phyloP scores from a whole-genome alignment of 1,140 invertebrate genomes.

The Eupeodes corollae region DNA sequence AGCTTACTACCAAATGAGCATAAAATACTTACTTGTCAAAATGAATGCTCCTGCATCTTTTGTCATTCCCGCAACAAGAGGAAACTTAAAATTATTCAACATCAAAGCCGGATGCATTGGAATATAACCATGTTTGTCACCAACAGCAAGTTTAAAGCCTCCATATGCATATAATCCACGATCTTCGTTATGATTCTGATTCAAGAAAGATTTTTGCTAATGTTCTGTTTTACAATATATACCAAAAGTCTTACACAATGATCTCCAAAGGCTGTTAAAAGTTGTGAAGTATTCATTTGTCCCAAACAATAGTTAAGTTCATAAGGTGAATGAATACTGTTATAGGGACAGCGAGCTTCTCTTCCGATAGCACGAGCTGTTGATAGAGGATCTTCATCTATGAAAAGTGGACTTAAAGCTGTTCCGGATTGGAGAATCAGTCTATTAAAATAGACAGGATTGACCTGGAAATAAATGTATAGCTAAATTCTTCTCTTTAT shows the following conservation, averaged over 20 bases:
- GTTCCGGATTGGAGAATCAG: slow-evolving; percentile 34
- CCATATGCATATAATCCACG: slow-evolving; percentile 16
- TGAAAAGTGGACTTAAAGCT: slow-evolving; percentile 27
- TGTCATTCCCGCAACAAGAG: slow-evolving; percentile 20
- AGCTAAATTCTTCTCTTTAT: not conserved
- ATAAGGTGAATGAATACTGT: not conserved
- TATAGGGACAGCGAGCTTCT: slow-evolving; percentile 18
- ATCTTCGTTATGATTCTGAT: slow-evolving; percentile 16
- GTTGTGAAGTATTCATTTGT: slow-evolving; percentile 17
- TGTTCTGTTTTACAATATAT: not conserved
- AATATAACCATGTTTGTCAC: slow-evolving; percentile 23
- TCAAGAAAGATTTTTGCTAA: not conserved
- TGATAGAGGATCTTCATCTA: slow-evolving; percentile 21
- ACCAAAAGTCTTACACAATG: slow-evolving; percentile 8
- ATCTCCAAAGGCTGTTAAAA: slow-evolving; percentile 17
- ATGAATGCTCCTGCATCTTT: slow-evolving; percentile 34
- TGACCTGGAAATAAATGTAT: slow-evolving; percentile 1
- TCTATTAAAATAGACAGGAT: slow-evolving; percentile 21
- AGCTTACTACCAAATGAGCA: too few relatives aligned
- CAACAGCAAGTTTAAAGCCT: slow-evolving; percentile 29
- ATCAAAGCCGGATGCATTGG: slow-evolving; percentile 19
- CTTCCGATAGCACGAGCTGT: slow-evolving; percentile 20
- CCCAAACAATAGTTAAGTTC: slow-evolving; percentile 16
- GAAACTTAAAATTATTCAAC: slow-evolving; percentile 14
- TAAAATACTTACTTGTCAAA: slow-evolving; percentile 21